A percentile compares a stretch with the other conserved stretches of the same genome.
Evolutionary conservation across 2,888 invertebrate species (phyloP).

Genomic region (Amphipoea lucens): DNA sequence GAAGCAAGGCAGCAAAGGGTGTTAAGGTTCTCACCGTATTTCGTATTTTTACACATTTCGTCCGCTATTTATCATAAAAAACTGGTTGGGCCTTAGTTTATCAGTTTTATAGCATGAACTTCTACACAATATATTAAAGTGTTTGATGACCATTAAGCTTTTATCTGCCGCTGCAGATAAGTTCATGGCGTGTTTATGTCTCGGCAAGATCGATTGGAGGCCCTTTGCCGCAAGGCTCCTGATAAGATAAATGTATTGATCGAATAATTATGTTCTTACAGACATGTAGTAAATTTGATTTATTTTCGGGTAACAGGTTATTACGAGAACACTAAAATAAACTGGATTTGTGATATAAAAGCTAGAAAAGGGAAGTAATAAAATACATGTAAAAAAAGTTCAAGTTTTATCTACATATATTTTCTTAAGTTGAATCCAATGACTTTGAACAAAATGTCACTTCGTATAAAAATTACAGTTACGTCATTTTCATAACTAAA

Average conservation of each 20-base stretch:
- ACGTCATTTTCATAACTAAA: neutral
- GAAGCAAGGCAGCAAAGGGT: conserved; percentile 2
- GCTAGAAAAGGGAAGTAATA: no score
- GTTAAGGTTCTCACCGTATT: conserved; percentile 34
- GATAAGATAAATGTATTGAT: conserved; percentile 76
- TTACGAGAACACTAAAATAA: conserved; percentile 8
- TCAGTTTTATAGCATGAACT: conserved; percentile 69
- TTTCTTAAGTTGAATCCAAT: neutral
- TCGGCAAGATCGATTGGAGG: conserved; percentile 74
- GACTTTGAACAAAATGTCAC: neutral
- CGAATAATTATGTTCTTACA: conserved; percentile 66
- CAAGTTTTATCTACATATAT: neutral
- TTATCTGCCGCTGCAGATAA: conserved; percentile 70
- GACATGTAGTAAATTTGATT: conserved; percentile 49
- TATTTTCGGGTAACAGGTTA: conserved; percentile 36
- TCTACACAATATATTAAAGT: conserved; percentile 69
- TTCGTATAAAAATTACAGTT: conserved; percentile 9
- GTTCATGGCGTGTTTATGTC: conserved; percentile 72
- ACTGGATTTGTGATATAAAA: neutral
- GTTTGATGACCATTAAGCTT: conserved; percentile 71
- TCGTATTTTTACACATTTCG: conserved; percentile 34
- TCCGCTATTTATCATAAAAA: conserved; percentile 52
- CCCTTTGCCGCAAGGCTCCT: conserved; percentile 64
- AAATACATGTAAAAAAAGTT: neutral
- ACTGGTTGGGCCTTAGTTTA: conserved; percentile 55